Evolutionary conservation across 64 coral and sea anemone genomes (phyloP), one percentile per base, ranked within the genome.

Genomic region (Trachythela sp.): DNA sequence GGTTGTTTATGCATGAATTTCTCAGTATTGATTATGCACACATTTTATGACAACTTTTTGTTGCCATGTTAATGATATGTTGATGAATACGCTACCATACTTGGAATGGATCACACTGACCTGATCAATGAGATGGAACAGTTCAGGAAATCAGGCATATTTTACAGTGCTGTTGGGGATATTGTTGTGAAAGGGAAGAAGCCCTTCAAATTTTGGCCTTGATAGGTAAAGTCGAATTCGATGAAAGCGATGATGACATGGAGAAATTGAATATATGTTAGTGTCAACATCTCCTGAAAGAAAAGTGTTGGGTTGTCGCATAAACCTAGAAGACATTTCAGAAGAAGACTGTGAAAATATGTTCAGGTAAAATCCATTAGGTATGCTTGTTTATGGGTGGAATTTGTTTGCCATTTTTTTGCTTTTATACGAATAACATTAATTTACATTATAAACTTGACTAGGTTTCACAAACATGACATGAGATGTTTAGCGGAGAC

Each of bases 381-480:
- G 68, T n/a, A 72, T 72, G 68, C 33, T 31, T 31, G 33, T 72
- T 72, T 72, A 72, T 2, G 68, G 1, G 33, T 72, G 68, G 49
- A 52, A 52, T 52, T 52, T 52, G 49, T 52, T 52, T 52, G 49
- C 1, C 9, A 15, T 52, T 52, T n/a, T n/a, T n/a, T n/a, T n/a
- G n/a, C n/a, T 8, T 52, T 0, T 2, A 2, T 2, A 1, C 49
- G 2, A 52, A 52, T 11, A 52, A 15, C 13, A 11, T 52, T 9
- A 49, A 49, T 49, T 9, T 49, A 9, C 7, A 49, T 49, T 15
- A 49, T 49, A 49, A 49, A 52, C 49, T 52, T 52, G 49, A 2
- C 68, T 72, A 72, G 68, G 33, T 72, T 72, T 72, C 68, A 72
- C 68, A 72, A 72, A 35, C 24, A 72, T 72, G 68, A 72, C 68